Percentiles rank a stretch among this genome's conserved stretches.
Conservation (phyloP, 2,113 vertebrate species). For the Ceratotherium simum region DNA sequence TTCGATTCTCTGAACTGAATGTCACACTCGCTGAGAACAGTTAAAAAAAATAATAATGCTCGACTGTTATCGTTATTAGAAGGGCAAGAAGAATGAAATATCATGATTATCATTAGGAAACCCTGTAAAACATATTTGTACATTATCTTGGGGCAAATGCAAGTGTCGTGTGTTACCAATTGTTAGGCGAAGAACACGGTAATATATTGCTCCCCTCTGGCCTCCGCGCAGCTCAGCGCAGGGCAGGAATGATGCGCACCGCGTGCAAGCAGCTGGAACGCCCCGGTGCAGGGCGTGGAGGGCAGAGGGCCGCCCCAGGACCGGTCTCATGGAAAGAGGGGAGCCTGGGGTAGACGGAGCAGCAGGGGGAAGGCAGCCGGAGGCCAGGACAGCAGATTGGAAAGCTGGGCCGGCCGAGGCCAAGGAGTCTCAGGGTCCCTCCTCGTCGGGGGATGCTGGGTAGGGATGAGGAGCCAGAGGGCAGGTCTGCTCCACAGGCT, state of each 20-base stretch:
- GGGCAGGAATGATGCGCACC: neutral
- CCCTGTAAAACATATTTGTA: constrained; percentile 83
- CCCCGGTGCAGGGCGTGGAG: fast-evolving
- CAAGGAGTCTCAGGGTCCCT: fast-evolving
- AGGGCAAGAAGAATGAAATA: constrained; percentile 84
- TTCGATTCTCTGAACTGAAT: constrained; percentile 87
- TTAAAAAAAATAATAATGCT: constrained; percentile 74
- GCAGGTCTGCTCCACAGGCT: neutral
- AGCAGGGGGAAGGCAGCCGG: fast-evolving
- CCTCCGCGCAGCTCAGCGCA: neutral
- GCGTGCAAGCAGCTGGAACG: fast-evolving
- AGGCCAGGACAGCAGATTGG: fast-evolving
- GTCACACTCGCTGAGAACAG: constrained; percentile 82
- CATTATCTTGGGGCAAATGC: constrained; percentile 82
- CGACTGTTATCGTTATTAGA: constrained; percentile 81
- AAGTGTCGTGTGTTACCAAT: constrained; percentile 81
- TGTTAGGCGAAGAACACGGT: constrained; percentile 78
- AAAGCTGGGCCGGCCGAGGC: neutral
- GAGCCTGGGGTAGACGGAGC: neutral
- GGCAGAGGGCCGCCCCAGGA: neutral
- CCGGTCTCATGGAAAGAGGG: neutral
- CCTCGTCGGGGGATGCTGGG: fast-evolving
- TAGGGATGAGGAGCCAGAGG: fast-evolving
- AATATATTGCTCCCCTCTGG: constrained; percentile 64
- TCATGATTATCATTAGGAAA: constrained; percentile 82